Percentiles rank a stretch among this genome's conserved stretches.
Conservation (phyloP, 2,888 invertebrate genomes). For the Adelognathus sp. region DNA sequence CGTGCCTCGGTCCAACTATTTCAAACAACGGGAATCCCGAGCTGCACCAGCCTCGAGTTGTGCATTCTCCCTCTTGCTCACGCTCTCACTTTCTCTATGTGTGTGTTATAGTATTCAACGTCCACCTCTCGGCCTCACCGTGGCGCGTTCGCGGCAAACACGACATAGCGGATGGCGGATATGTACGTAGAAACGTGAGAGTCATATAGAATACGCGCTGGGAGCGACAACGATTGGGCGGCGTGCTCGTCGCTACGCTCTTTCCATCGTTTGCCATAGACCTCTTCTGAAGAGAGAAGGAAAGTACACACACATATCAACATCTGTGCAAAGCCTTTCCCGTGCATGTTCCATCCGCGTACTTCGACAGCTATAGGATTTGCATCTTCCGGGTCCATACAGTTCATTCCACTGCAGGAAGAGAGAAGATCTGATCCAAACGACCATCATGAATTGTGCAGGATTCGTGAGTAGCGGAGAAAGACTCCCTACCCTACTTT, state of each 20-base stretch:
- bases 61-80: neutral
- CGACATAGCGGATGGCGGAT: constrained; percentile 26
- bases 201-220: constrained; percentile 53
- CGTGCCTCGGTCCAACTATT: constrained; percentile 52
- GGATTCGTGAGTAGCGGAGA: neutral
- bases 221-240: constrained; percentile 51
- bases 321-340: neutral
- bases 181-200: constrained; percentile 56
- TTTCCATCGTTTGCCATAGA: constrained; percentile 16
- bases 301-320: neutral
- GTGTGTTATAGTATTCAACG: neutral
- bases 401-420: constrained; percentile 3
- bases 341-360: constrained; percentile 6
- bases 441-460: constrained; percentile 24
- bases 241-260: constrained; percentile 16
- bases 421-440: constrained; percentile 7
- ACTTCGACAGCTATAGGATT: constrained; percentile 40
- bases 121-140: constrained; percentile 6
- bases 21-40: constrained; percentile 54
- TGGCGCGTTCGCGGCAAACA: constrained; percentile 23
- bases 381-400: constrained; percentile 50
- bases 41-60: constrained; percentile 9
- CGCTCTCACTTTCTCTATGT: neutral
- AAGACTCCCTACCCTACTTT: neutral
- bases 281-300: neutral